Conservation (phyloP, 2,888 invertebrate species). For the Tuberolachnus salignus region DNA sequence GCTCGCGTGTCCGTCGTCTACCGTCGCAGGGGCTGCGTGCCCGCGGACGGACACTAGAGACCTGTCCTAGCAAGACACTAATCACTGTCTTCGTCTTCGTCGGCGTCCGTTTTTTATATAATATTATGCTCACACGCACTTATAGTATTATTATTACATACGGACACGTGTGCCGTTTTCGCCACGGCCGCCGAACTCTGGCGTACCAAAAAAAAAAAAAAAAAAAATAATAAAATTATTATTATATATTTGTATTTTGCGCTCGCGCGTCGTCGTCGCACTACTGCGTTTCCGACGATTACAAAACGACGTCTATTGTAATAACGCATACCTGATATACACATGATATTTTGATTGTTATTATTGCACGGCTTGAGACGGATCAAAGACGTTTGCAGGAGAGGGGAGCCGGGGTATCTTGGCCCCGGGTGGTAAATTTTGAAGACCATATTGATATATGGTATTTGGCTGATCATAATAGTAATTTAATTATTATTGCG, state of each 20-base stretch:
- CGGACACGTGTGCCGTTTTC: constrained; percentile 16
- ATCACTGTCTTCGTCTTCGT: background rate
- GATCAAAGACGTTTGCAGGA: too few species aligned
- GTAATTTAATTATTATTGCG: too few species aligned
- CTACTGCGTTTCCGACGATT: background rate
- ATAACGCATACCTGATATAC: background rate
- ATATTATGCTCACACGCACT: background rate
- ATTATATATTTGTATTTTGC: background rate
- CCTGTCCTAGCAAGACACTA: background rate
- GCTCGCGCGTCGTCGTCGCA: background rate
- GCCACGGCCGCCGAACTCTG: constrained; percentile 14
- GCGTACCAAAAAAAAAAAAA: background rate
- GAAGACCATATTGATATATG: too few species aligned
- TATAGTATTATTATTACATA: background rate
- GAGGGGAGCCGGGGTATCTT: too few species aligned
- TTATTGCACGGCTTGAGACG: background rate
- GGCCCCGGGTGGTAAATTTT: too few species aligned
- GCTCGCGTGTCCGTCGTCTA: background rate
- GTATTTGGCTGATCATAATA: too few species aligned
- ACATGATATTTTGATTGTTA: background rate
- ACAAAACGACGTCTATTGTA: background rate
- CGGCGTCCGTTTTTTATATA: background rate
- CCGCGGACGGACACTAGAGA: too few species aligned
- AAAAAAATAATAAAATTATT: background rate
- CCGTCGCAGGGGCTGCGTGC: too few species aligned